phyloP scores from a whole-genome alignment of 2,888 invertebrate species.

The Metallyticus violacea region DNA sequence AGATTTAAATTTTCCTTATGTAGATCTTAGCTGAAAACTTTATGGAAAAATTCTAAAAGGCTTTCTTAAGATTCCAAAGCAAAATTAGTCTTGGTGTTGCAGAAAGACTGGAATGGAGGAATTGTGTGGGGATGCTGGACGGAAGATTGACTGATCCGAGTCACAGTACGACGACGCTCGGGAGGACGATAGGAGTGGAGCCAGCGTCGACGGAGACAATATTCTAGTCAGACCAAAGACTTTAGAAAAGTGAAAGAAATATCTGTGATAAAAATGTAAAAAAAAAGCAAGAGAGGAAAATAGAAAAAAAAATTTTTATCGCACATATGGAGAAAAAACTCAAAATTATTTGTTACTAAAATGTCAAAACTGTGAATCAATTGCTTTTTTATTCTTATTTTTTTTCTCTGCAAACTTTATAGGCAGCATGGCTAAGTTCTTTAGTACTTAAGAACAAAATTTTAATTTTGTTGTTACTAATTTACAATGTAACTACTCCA shows the following conservation, averaged over 20 bases:
- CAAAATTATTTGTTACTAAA: neutral
- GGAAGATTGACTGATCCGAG: slow-evolving; percentile 30
- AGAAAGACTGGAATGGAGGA: slow-evolving; percentile 33
- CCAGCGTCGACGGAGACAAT: slow-evolving; percentile 27
- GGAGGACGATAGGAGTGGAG: slow-evolving; percentile 2
- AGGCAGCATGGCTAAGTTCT: slow-evolving; percentile 2
- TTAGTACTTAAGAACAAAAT: neutral
- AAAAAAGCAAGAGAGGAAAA: neutral
- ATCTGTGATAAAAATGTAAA: slow-evolving; percentile 25
- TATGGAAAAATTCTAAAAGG: neutral
- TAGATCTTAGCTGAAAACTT: neutral
- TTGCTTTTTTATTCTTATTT: neutral
- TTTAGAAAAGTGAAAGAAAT: slow-evolving; percentile 26
- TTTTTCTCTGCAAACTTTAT: neutral
- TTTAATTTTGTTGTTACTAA: neutral
- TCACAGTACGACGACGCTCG: neutral
- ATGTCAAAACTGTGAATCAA: neutral
- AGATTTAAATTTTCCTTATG: neutral
- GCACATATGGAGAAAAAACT: neutral
- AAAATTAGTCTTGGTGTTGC: neutral
- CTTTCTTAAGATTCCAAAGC: neutral
- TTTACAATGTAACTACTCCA: slow-evolving; percentile 9
- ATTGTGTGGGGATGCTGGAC: slow-evolving; percentile 24
- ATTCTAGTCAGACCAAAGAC: slow-evolving; percentile 35
- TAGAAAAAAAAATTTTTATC: neutral